Percentiles rank a stretch among this genome's conserved stretches.
phyloP scores from a whole-genome alignment of 2,888 invertebrate species.

The Cryptocheilus praepositus region DNA sequence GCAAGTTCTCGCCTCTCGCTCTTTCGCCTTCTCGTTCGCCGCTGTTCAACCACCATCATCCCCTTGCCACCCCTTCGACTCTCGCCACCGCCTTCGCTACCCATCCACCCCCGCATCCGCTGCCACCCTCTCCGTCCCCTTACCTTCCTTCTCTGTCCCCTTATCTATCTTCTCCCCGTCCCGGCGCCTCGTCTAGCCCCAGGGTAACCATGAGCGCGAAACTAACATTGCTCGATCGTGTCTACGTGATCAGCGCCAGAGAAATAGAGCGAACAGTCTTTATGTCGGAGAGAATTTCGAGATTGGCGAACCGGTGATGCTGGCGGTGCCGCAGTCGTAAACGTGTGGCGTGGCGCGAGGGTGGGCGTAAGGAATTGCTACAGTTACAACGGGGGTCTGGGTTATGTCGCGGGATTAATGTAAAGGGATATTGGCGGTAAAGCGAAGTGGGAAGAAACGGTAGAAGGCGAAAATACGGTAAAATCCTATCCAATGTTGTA shows the following conservation, averaged over 20 bases:
- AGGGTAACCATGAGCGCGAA: conserved; percentile 49
- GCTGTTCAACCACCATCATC: conserved; percentile 3
- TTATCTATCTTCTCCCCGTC: conserved; percentile 7
- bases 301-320: not conserved
- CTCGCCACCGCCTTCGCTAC: not conserved
- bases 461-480: too few relatives aligned
- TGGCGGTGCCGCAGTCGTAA: not conserved
- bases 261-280: not conserved
- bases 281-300: conserved; percentile 3
- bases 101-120: not conserved
- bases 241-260: conserved; percentile 49
- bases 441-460: too few relatives aligned
- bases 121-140: conserved; percentile 6
- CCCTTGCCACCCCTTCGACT: not conserved
- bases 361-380: too few relatives aligned
- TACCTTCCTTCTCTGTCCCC: conserved; percentile 25
- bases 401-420: too few relatives aligned
- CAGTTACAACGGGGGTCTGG: too few relatives aligned
- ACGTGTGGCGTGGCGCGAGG: too few relatives aligned
- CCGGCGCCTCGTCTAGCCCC: conserved; percentile 38
- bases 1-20: not conserved
- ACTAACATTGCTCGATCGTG: conserved; percentile 53
- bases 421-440: too few relatives aligned
- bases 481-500: too few relatives aligned
- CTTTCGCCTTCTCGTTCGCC: not conserved